Evolutionary conservation across 1,140 invertebrate genomes (phyloP).

Genomic region (Arion vulgaris): DNA sequence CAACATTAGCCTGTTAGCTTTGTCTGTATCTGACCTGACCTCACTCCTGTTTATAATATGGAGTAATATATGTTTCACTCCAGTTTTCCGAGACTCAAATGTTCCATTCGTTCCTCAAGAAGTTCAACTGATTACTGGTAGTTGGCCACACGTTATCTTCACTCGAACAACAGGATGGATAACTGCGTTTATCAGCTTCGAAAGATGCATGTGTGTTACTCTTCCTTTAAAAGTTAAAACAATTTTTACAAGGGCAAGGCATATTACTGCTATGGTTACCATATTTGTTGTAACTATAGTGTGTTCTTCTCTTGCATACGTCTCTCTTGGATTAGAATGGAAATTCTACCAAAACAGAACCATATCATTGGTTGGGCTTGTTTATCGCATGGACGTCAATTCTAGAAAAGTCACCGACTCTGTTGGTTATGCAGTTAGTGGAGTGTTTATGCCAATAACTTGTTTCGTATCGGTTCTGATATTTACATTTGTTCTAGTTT

Average conservation of each 20-base stretch:
- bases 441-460: not conserved
- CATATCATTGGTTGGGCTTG: not conserved
- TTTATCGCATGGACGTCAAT: not conserved
- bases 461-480: not conserved
- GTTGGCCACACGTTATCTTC: not conserved
- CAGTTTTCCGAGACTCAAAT: not conserved
- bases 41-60: not conserved
- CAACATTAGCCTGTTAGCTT: not conserved
- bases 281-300: not conserved
- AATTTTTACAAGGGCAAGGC: not conserved
- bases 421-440: not conserved
- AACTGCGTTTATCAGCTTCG: not conserved
- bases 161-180: constrained; percentile 3
- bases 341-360: not conserved
- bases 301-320: not conserved
- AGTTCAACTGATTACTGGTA: not conserved
- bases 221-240: not conserved
- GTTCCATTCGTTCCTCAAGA: not conserved
- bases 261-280: not conserved
- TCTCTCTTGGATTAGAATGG: not conserved
- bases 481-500: not conserved
- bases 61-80: not conserved
- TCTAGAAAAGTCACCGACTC: not conserved
- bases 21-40: not conserved
- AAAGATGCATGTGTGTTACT: not conserved